Evolutionary conservation across 2,797 vertebrate genomes (phyloP).

Genomic region (Otolemur crassicaudatus): DNA sequence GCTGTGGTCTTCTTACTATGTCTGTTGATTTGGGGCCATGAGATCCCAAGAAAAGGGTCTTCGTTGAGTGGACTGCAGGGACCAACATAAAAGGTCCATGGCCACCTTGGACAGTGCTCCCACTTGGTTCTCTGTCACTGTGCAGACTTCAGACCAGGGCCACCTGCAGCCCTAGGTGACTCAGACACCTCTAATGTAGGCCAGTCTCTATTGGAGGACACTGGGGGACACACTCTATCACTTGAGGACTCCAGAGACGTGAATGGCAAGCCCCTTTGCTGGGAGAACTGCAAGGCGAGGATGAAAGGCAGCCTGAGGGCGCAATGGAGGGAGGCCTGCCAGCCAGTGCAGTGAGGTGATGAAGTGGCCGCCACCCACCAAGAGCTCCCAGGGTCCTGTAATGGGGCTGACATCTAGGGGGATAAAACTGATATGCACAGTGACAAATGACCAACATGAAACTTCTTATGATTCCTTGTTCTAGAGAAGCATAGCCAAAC

Average conservation of each 20-base stretch:
- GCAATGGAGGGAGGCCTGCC: background rate
- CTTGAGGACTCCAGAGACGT: background rate
- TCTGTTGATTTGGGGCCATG: fast-evolving
- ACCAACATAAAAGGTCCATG: fast-evolving
- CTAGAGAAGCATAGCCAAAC: background rate
- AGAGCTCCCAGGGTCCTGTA: background rate
- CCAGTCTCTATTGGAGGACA: background rate
- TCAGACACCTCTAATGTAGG: background rate
- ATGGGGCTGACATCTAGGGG: background rate
- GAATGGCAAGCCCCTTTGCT: background rate
- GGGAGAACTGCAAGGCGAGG: background rate
- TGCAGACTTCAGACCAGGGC: background rate
- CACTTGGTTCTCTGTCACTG: fast-evolving
- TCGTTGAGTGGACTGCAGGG: fast-evolving
- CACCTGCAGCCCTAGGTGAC: background rate
- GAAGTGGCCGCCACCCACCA: background rate
- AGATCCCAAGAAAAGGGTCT: background rate
- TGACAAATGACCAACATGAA: background rate
- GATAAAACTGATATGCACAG: background rate
- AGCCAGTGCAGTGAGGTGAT: background rate
- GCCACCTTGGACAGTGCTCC: fast-evolving
- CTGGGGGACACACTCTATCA: background rate
- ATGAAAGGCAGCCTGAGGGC: background rate
- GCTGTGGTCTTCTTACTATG: background rate
- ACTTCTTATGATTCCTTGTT: background rate